Evolutionary conservation across 1,140 invertebrate genomes (phyloP), one percentile per base, ranked within the genome.

Genomic region (Cydia pomonella): DNA sequence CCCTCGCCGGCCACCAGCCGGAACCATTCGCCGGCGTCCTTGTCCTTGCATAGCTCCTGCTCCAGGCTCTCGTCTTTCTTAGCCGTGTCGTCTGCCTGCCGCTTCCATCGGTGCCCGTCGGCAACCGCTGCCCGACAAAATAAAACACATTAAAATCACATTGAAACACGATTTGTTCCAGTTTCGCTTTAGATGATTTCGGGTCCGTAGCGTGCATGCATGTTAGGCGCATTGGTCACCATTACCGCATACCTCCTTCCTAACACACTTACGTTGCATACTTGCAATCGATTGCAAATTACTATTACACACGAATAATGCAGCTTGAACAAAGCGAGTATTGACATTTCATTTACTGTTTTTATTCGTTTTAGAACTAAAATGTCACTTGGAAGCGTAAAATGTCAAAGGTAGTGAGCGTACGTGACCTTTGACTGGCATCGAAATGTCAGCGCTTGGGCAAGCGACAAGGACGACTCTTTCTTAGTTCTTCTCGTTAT

Each of bases 11-110:
- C 96, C 25, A 97, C 96, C 79, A 98, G 93, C 83, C 98, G 95
- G 94, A 99, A 98, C 97, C 97, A 98, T 93, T 99, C 97, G 69
- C 97, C 97, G n/a, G 97, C 97, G 92, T 98, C 97, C 93, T 98
- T 98, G 92, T 97, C 97, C 94, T 98, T 97, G 93, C 97, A 98
- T 73, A 98, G 94, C 91, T 98, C 97, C 87, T 94, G 95, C 90
- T 98, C 97, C 90, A 97, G 96, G 88, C 95, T 97, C 78, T 97
- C 97, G 82, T 97, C 96, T 93, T 97, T 97, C 90, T 97, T 97
- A 41, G 94, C 88, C 44, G 93, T 82, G 74, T 93, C 92, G 64
- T 92, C 95, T 84, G 84, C 87, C 87, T 88, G 94, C 81, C 89
- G 93, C 87, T 87, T 88, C 93, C 93, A 94, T 82, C 94, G 89